Evolutionary conservation across 2,888 invertebrate genomes (phyloP).

Genomic region (Danaus chrysippus): DNA sequence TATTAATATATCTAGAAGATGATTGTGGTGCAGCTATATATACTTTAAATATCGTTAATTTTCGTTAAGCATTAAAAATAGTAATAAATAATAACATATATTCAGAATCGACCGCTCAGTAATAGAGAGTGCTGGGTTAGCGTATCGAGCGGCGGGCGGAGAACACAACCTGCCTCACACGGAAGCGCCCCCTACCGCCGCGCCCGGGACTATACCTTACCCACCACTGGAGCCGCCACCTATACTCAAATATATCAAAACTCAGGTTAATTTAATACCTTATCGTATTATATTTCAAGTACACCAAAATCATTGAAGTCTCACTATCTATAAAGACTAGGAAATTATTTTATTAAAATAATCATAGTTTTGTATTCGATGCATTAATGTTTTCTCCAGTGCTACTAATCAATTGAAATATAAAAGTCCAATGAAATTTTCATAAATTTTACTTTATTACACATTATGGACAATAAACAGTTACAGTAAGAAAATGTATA

Average conservation of each 20-base stretch:
- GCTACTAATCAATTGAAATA: too few relatives aligned
- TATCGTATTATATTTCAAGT: background rate
- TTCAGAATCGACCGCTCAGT: slow-evolving; percentile 66
- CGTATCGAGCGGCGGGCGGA: slow-evolving; percentile 64
- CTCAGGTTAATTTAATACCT: slow-evolving; percentile 45
- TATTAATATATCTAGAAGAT: too few relatives aligned
- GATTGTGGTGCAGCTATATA: too few relatives aligned
- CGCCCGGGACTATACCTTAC: slow-evolving; percentile 54
- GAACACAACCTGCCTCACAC: slow-evolving; percentile 43
- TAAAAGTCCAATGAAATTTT: too few relatives aligned
- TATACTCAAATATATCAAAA: slow-evolving; percentile 66
- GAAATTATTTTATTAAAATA: too few relatives aligned
- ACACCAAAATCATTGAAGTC: background rate
- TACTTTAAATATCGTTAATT: too few relatives aligned
- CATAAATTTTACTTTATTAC: too few relatives aligned
- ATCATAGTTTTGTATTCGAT: too few relatives aligned
- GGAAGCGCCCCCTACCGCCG: slow-evolving; percentile 39
- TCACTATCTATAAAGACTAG: too few relatives aligned
- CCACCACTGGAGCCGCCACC: slow-evolving; percentile 63
- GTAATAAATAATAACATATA: background rate
- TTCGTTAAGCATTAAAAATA: slow-evolving; percentile 3
- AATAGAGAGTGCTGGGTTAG: slow-evolving; percentile 65
- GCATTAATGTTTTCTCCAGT: too few relatives aligned
- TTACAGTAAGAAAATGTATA: too few relatives aligned
- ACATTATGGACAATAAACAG: too few relatives aligned